Evolutionary conservation across 2,113 vertebrate genomes (phyloP).

Genomic region (Oostethus manadensis): DNA sequence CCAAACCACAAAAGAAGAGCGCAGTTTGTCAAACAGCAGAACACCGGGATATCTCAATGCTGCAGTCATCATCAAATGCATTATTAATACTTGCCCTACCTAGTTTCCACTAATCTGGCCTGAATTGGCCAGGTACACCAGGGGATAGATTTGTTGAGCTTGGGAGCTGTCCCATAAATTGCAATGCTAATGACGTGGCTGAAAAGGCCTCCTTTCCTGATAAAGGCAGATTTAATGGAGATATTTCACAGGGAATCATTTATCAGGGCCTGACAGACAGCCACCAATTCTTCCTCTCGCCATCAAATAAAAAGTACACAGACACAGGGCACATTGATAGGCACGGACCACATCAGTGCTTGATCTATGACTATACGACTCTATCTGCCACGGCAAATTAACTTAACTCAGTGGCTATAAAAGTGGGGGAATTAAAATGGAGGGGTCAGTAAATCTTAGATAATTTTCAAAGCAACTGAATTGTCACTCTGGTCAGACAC

Average conservation of each 20-base stretch:
- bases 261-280: conserved; percentile 76
- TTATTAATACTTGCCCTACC: conserved; percentile 59
- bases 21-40: conserved; percentile 29
- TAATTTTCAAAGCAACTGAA: conserved; percentile 28
- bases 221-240: conserved; percentile 76
- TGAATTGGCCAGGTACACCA: conserved; percentile 58
- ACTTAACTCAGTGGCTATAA: conserved; percentile 20
- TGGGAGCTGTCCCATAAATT: conserved; percentile 64
- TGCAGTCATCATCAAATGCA: conserved; percentile 55
- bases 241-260: conserved; percentile 72
- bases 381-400: conserved; percentile 46
- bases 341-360: conserved; percentile 13
- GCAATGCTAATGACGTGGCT: conserved; percentile 66
- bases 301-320: conserved; percentile 14
- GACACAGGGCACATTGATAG: conserved; percentile 26
- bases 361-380: conserved; percentile 33
- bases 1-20: conserved; percentile 27
- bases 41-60: conserved; percentile 53
- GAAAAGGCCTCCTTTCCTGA: conserved; percentile 43
- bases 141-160: conserved; percentile 60
- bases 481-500: conserved; percentile 12
- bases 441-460: conserved; percentile 8
- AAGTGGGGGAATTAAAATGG: conserved; percentile 19
- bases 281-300: neutral
- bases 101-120: conserved; percentile 68